These are phyloP conservation scores for Hydrotaea diabolus DNA, from an alignment of 2,888 invertebrate genomes.

Conservation along the genomic window DNA sequence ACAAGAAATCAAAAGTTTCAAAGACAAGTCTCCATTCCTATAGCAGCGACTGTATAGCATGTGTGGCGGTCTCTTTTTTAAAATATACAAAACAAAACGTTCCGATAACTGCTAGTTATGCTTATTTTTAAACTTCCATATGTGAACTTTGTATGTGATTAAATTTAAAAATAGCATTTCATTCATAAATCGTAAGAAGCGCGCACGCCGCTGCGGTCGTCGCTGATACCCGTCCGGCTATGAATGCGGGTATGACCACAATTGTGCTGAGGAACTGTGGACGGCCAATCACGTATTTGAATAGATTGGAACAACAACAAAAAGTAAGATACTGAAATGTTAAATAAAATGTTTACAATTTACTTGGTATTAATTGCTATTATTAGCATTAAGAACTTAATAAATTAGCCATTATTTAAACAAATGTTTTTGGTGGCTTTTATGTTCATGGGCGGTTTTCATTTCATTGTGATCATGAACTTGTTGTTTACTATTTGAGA, in stretches of 20 bases:
- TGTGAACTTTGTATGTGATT: conserved; percentile 29
- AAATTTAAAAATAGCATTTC: conserved; percentile 28
- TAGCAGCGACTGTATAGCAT: neutral
- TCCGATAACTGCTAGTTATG: neutral
- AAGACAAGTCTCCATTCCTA: neutral
- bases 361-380: conserved; percentile 8
- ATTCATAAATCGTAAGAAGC: conserved; percentile 16
- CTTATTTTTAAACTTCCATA: neutral
- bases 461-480: no score
- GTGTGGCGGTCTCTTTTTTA: neutral
- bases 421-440: conserved; percentile 16
- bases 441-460: no score
- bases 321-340: neutral
- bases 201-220: neutral
- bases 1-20: no score
- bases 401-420: conserved; percentile 41
- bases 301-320: neutral
- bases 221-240: no score
- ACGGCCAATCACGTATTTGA: conserved; percentile 34
- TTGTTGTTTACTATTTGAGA: neutral
- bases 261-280: neutral
- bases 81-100: neutral
- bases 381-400: conserved; percentile 32
- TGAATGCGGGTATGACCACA: neutral
- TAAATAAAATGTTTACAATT: conserved; percentile 28